Conservation (phyloP, 2,888 invertebrate species). For the Acronicta alni region DNA sequence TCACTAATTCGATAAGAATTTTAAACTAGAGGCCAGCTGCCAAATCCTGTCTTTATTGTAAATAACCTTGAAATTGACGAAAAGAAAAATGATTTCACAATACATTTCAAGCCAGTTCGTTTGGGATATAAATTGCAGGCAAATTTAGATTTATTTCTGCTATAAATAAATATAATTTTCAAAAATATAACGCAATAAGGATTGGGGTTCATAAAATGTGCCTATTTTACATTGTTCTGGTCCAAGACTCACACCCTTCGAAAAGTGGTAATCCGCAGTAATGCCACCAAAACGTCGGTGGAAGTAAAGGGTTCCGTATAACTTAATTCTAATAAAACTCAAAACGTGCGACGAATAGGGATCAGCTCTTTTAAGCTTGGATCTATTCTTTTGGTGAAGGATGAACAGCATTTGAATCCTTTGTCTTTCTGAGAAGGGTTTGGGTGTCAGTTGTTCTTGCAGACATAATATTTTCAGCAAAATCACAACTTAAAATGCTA, state of each 20-base stretch:
- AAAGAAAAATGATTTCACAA: slow-evolving; percentile 1
- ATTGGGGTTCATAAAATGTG: slow-evolving; percentile 60
- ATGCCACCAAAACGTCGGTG: slow-evolving; percentile 77
- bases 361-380: slow-evolving; percentile 57
- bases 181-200: slow-evolving; percentile 55
- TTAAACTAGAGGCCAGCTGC: too few relatives aligned
- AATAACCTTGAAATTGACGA: neutral
- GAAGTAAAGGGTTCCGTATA: slow-evolving; percentile 81
- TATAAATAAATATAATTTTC: slow-evolving; percentile 53
- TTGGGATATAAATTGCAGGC: slow-evolving; percentile 17
- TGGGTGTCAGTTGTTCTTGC: slow-evolving; percentile 27
- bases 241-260: slow-evolving; percentile 65
- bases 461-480: slow-evolving; percentile 12
- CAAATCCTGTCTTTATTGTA: neutral
- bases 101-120: slow-evolving; percentile 8
- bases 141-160: slow-evolving; percentile 41
- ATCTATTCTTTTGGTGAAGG: slow-evolving; percentile 57
- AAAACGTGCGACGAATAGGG: slow-evolving; percentile 81
- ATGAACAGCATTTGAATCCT: slow-evolving; percentile 43
- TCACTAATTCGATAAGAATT: too few relatives aligned
- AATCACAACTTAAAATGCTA: slow-evolving; percentile 3
- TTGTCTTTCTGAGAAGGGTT: slow-evolving; percentile 47
- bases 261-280: slow-evolving; percentile 75
- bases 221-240: slow-evolving; percentile 63
- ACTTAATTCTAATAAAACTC: slow-evolving; percentile 86